phyloP scores from a whole-genome alignment of 1,140 invertebrate genomes.

The Drosophila simulans region DNA sequence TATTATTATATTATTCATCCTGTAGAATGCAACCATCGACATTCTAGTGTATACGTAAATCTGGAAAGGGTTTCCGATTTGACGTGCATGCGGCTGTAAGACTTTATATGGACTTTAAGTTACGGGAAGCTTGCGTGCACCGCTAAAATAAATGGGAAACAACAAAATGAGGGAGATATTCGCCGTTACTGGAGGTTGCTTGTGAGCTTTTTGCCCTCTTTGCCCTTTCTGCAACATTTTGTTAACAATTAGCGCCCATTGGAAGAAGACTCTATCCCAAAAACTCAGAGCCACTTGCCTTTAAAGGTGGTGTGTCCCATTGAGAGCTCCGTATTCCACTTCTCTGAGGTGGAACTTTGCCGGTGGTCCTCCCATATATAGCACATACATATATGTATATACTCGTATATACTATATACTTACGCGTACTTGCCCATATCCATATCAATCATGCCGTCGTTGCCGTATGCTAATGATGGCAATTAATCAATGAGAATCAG shows the following conservation, averaged over 20 bases:
- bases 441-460: constrained; percentile 80
- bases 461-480: constrained; percentile 79
- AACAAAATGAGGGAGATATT: constrained; percentile 5
- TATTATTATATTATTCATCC: constrained; percentile 13
- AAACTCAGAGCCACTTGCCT: constrained; percentile 61
- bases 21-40: not conserved
- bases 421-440: constrained; percentile 21
- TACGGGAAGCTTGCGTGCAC: constrained; percentile 71
- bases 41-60: not conserved
- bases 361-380: constrained; percentile 52
- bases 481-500: constrained; percentile 81
- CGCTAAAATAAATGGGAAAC: constrained; percentile 4
- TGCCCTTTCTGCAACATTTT: constrained; percentile 65
- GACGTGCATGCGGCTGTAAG: constrained; percentile 39
- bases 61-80: not conserved
- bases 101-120: constrained; percentile 65
- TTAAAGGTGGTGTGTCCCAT: constrained; percentile 56
- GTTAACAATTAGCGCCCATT: constrained; percentile 76
- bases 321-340: constrained; percentile 62
- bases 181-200: constrained; percentile 33
- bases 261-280: constrained; percentile 54
- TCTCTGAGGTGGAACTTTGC: constrained; percentile 16
- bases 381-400: constrained; percentile 3
- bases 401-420: not conserved
- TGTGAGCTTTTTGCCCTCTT: constrained; percentile 24